Percentiles rank a stretch among this genome's conserved stretches.
These are phyloP conservation scores for Amiota minor DNA, from an alignment of 2,888 invertebrate species.

Conservation along the genomic window DNA sequence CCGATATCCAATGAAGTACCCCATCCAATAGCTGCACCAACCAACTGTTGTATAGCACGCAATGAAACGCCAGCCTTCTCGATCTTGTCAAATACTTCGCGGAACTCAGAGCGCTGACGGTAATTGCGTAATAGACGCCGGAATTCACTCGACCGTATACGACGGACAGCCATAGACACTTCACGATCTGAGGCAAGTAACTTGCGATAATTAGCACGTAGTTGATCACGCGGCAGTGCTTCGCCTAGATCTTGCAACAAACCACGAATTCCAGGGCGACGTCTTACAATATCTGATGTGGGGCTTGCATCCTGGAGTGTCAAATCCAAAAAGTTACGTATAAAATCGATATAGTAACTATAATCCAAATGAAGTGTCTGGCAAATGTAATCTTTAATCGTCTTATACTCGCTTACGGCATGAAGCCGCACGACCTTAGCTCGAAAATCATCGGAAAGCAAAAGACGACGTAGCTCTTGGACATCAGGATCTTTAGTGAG, in stretches of 20 bases:
- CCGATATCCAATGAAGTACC: slow-evolving; percentile 42
- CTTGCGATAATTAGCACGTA: slow-evolving; percentile 50
- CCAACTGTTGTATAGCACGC: slow-evolving; percentile 49
- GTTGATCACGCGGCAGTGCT: slow-evolving; percentile 49
- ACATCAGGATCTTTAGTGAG: slow-evolving; percentile 55
- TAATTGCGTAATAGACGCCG: slow-evolving; percentile 48
- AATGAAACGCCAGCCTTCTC: slow-evolving; percentile 52
- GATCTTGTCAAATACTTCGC: slow-evolving; percentile 42
- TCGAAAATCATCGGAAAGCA: slow-evolving; percentile 45
- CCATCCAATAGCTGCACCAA: slow-evolving; percentile 56
- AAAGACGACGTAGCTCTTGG: slow-evolving; percentile 43
- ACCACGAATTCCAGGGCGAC: slow-evolving; percentile 58
- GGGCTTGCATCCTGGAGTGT: slow-evolving; percentile 36
- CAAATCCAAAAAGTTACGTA: slow-evolving; percentile 30
- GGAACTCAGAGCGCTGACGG: slow-evolving; percentile 48
- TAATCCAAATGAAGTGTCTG: slow-evolving; percentile 55
- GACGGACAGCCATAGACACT: slow-evolving; percentile 50
- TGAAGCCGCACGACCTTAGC: slow-evolving; percentile 41
- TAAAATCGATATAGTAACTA: slow-evolving; percentile 43
- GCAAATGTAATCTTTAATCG: slow-evolving; percentile 52
- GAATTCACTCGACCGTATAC: slow-evolving; percentile 55
- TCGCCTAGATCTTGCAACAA: slow-evolving; percentile 54
- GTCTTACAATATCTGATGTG: slow-evolving; percentile 35
- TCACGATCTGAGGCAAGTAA: slow-evolving; percentile 51
- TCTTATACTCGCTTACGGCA: slow-evolving; percentile 46